Conservation (phyloP, 2,113 vertebrate species). For the Zingel zingel region DNA sequence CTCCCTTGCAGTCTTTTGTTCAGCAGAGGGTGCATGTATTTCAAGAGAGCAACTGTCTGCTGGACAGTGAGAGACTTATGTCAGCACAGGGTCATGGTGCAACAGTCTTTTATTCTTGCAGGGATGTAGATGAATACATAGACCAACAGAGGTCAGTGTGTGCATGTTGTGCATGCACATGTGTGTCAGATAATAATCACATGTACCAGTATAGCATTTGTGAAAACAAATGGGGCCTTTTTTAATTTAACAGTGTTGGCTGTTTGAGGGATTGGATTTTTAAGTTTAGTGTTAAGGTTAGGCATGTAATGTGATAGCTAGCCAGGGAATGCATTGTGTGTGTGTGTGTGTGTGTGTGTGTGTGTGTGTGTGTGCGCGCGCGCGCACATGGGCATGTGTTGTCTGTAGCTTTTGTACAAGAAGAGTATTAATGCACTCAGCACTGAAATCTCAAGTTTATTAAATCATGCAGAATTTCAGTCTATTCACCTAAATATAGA, state of each 20-base stretch:
- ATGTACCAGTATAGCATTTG: not conserved
- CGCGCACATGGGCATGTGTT: not conserved
- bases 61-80: not conserved
- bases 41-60: not conserved
- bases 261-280: not conserved
- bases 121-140: not conserved
- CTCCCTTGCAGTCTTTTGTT: not conserved
- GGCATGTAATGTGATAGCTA: not conserved
- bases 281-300: not conserved
- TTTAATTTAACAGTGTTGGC: too few species aligned
- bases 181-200: not conserved
- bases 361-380: constrained; percentile 1
- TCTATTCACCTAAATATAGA: not conserved
- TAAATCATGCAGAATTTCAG: constrained; percentile 18
- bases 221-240: not conserved
- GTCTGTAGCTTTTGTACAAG: not conserved
- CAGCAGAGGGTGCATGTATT: constrained; percentile 31
- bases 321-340: not conserved
- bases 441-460: constrained; percentile 34
- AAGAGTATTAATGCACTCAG: not conserved
- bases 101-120: not conserved
- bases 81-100: not conserved
- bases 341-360: not conserved
- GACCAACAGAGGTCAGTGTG: not conserved
- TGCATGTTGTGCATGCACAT: not conserved